phyloP scores from a whole-genome alignment of 2,888 invertebrate species.

The Entomobrya multifasciata region DNA sequence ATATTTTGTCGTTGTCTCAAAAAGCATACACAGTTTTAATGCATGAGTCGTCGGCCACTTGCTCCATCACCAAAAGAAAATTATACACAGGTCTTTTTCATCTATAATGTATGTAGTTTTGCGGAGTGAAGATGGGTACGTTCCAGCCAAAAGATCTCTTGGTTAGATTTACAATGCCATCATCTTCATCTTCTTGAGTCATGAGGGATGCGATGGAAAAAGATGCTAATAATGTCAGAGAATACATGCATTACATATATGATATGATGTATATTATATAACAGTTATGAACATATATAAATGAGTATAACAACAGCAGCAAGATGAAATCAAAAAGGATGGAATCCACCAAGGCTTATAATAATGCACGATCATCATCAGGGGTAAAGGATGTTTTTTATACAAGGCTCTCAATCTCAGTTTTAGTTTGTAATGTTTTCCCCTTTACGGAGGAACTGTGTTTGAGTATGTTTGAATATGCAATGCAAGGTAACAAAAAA shows the following conservation, averaged over 20 bases:
- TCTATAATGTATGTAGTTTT: slow-evolving; percentile 11
- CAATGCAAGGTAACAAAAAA: slow-evolving; percentile 33
- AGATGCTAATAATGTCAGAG: slow-evolving; percentile 45
- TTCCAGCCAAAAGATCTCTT: slow-evolving; percentile 62
- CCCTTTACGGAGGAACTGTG: neutral
- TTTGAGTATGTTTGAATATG: slow-evolving; percentile 7
- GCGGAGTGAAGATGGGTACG: neutral
- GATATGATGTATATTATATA: neutral
- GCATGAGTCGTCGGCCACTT: neutral
- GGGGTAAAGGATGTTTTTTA: neutral
- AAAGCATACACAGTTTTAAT: neutral
- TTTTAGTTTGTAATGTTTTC: neutral
- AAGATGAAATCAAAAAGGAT: neutral
- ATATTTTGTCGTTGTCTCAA: slow-evolving; percentile 56
- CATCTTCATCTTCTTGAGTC: slow-evolving; percentile 61
- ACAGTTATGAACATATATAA: neutral
- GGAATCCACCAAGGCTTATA: slow-evolving; percentile 2
- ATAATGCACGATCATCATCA: neutral
- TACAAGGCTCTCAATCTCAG: neutral
- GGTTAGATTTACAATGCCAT: slow-evolving; percentile 71
- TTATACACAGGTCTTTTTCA: neutral
- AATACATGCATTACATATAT: neutral
- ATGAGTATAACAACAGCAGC: neutral
- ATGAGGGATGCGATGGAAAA: slow-evolving; percentile 58
- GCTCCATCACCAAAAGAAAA: slow-evolving; percentile 6